phyloP scores from a whole-genome alignment of 2,113 vertebrate genomes.

The Tricholaema leucomelas region DNA sequence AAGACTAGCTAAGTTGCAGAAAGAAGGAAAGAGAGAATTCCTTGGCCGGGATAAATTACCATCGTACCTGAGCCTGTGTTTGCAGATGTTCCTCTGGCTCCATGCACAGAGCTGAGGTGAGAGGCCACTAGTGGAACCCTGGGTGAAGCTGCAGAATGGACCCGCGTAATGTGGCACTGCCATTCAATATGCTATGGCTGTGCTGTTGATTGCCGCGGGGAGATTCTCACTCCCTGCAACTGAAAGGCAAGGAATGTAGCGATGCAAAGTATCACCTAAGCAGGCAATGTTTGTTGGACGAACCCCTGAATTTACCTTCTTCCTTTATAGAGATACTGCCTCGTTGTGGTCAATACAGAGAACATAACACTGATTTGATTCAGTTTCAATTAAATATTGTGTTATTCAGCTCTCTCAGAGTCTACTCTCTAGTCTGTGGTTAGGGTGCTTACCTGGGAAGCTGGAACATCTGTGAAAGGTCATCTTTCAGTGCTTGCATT shows the following conservation, averaged over 20 bases:
- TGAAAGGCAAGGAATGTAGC: neutral
- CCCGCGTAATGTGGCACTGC: accelerated
- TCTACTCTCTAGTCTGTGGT: neutral
- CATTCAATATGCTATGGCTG: accelerated
- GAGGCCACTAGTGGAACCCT: neutral
- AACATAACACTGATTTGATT: neutral
- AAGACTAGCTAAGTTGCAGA: neutral
- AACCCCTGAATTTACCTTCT: neutral
- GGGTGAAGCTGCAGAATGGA: neutral
- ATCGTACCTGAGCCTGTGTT: neutral
- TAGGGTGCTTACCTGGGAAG: neutral
- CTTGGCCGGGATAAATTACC: neutral
- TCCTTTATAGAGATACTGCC: neutral
- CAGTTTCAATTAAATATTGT: neutral
- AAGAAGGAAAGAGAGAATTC: neutral
- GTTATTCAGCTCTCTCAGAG: neutral
- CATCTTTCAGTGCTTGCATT: neutral
- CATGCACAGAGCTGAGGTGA: accelerated
- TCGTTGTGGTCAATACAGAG: neutral
- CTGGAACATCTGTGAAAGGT: neutral
- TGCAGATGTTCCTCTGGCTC: neutral
- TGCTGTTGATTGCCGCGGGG: neutral
- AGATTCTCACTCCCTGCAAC: neutral
- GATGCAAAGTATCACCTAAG: neutral
- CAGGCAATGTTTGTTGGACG: neutral